Base-by-base conservation (phyloP, 1,140 invertebrate species). In the Ladona fulva region DNA sequence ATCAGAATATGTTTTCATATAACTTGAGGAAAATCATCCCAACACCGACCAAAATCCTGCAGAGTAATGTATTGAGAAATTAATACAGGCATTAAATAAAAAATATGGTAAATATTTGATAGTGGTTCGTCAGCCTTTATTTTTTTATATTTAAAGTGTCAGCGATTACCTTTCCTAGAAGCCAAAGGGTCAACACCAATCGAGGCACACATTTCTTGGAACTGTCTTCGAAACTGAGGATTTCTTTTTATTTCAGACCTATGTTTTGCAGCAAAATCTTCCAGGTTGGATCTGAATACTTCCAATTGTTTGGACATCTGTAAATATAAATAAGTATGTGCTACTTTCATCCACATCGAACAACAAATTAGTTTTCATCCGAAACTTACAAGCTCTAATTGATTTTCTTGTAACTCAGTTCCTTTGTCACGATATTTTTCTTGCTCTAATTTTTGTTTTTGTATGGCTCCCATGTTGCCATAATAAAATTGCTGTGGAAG, bases 41-140 rank as follows among this genome's bases (percentile, higher is more conserved):
- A 99, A 86, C 77, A 99, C 92, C 6, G 97, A 97, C 98, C 98
- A 99, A 85, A 99, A 99, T 12, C 98, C n/a, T n/a, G n/a, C n/a
- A n/a, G n/a, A n/a, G n/a, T n/a, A n/a, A n/a, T n/a, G n/a, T n/a
- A n/a, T n/a, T n/a, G n/a, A n/a, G n/a, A n/a, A n/a, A n/a, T n/a
- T n/a, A n/a, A n/a, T n/a, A n/a, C n/a, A n/a, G n/a, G n/a, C n/a
- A n/a, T n/a, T n/a, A n/a, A n/a, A n/a, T n/a, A n/a, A n/a, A n/a
- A n/a, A n/a, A n/a, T n/a, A n/a, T n/a, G n/a, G n/a, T n/a, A n/a
- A n/a, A n/a, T n/a, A n/a, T n/a, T n/a, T n/a, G n/a, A n/a, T n/a
- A n/a, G n/a, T n/a, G n/a, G n/a, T n/a, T n/a, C n/a, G n/a, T n/a
- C n/a, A n/a, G n/a, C n/a, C n/a, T n/a, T n/a, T n/a, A n/a, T n/a